Conservation (phyloP, 1,140 invertebrate species). For the Oryctes rhinoceros region DNA sequence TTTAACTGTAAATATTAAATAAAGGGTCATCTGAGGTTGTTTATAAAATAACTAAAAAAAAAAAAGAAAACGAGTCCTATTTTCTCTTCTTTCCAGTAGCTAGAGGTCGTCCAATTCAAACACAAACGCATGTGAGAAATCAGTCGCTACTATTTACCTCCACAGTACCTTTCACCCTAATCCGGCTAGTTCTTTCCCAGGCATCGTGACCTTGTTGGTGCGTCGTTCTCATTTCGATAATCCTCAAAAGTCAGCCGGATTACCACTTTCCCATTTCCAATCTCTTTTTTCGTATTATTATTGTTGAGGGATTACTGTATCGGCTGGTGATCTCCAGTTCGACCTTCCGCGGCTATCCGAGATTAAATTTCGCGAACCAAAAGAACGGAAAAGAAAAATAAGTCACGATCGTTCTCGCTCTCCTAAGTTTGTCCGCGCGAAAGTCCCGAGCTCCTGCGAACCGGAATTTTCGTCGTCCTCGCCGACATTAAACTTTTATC, state of each 20-base stretch:
- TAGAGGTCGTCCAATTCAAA: no score
- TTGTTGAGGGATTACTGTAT: neutral
- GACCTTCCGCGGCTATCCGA: neutral
- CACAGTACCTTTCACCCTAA: neutral
- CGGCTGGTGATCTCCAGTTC: neutral
- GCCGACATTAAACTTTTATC: constrained; percentile 24
- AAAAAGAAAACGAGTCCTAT: no score
- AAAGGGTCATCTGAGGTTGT: no score
- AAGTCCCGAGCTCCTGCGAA: neutral
- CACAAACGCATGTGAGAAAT: no score
- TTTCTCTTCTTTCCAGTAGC: no score
- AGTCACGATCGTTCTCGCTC: neutral
- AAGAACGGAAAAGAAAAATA: neutral
- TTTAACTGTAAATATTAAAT: no score
- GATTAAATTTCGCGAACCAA: no score
- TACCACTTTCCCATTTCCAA: constrained; percentile 8
- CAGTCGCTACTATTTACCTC: no score
- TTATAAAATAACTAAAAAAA: no score
- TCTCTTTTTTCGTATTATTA: neutral
- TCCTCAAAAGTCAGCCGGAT: neutral
- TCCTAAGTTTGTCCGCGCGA: neutral
- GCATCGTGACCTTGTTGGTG: neutral
- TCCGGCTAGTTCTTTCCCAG: neutral
- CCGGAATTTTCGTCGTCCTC: constrained; percentile 2
- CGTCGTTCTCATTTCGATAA: neutral